Evolutionary conservation across 2,797 vertebrate species (phyloP).

Genomic region (Otolemur crassicaudatus): DNA sequence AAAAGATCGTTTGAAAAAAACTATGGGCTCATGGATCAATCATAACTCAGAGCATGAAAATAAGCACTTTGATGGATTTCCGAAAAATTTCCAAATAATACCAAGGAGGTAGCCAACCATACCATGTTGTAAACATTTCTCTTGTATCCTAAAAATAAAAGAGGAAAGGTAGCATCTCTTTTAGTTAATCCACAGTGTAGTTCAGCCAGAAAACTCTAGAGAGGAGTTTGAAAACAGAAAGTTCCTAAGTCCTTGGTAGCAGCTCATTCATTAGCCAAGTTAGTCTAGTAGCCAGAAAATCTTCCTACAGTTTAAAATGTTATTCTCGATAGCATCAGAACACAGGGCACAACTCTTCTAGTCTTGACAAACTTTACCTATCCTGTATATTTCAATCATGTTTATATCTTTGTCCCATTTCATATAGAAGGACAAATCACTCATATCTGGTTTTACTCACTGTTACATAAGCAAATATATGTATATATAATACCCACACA

Average conservation of each 20-base stretch:
- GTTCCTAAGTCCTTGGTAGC: not conserved
- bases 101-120: not conserved
- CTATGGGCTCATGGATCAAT: not conserved
- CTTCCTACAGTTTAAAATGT: not conserved
- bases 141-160: not conserved
- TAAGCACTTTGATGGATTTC: not conserved
- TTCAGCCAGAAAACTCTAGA: not conserved
- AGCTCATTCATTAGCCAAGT: not conserved
- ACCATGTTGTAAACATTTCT: not conserved
- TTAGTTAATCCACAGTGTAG: not conserved
- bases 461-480: not conserved
- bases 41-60: conserved; percentile 8
- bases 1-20: conserved; percentile 59
- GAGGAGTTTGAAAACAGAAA: not conserved
- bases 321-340: not conserved
- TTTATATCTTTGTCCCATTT: not conserved
- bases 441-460: not conserved
- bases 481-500: not conserved
- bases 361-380: not conserved
- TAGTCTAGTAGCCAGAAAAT: not conserved
- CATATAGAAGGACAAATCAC: not conserved
- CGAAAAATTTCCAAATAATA: not conserved
- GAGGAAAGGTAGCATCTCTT: not conserved
- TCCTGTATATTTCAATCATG: not conserved
- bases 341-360: not conserved